Conservation (phyloP, 2,888 invertebrate species). For the Diloba caeruleocephala region DNA sequence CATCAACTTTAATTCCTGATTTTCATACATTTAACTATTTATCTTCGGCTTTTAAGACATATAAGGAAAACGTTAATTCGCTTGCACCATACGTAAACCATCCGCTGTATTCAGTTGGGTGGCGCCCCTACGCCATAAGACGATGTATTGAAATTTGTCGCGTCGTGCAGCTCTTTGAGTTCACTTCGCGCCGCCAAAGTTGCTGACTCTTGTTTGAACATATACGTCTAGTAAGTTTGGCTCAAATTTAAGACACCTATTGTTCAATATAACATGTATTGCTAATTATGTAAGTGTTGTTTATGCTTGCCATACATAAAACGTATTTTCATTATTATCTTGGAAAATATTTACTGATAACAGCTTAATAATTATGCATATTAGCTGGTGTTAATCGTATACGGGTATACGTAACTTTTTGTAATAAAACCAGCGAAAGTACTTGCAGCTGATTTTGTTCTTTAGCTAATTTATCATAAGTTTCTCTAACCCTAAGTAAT, state of each 20-base stretch:
- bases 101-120: slow-evolving; percentile 73
- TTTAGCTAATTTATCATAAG: too few relatives aligned
- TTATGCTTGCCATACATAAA: slow-evolving; percentile 5
- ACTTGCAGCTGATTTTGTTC: too few relatives aligned
- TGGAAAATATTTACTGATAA: slow-evolving; percentile 3
- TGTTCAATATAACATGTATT: slow-evolving; percentile 39
- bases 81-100: slow-evolving; percentile 60
- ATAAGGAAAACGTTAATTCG: background rate
- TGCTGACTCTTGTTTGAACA: slow-evolving; percentile 60
- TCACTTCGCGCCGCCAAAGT: slow-evolving; percentile 60
- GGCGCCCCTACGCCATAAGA: slow-evolving; percentile 65
- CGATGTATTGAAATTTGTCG: slow-evolving; percentile 85
- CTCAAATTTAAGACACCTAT: slow-evolving; percentile 39
- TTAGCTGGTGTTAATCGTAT: too few relatives aligned
- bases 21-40: too few relatives aligned
- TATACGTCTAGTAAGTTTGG: slow-evolving; percentile 41
- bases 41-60: background rate
- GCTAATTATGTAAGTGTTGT: slow-evolving; percentile 35
- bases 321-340: slow-evolving; percentile 1
- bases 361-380: too few relatives aligned
- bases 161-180: slow-evolving; percentile 61
- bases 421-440: too few relatives aligned
- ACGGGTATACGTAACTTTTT: too few relatives aligned
- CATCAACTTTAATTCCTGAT: too few relatives aligned
- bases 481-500: too few relatives aligned